These are phyloP conservation scores for Hydrocynus forskahlii DNA, from an alignment of 2,797 vertebrate genomes.

Conservation along the genomic window DNA sequence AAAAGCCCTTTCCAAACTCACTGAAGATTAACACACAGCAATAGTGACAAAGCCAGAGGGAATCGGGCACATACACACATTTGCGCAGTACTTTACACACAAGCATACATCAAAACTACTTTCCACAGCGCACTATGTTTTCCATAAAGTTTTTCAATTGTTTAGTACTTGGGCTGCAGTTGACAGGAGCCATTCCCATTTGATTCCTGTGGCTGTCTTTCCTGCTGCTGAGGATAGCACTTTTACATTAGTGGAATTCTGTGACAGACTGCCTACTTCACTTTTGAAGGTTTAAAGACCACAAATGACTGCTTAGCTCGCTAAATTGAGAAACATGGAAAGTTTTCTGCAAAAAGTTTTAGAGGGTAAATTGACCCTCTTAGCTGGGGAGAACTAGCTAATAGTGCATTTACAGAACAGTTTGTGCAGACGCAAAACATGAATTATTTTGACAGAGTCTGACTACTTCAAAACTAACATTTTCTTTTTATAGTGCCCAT, in stretches of 20 bases:
- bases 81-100: conserved; percentile 25
- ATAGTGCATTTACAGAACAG: conserved; percentile 3
- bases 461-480: background rate
- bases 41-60: background rate
- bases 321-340: conserved; percentile 14
- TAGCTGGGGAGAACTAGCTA: background rate
- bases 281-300: conserved; percentile 1
- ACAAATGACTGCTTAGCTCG: conserved; percentile 7
- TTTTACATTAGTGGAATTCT: conserved; percentile 60
- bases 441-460: background rate
- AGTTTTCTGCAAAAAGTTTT: background rate
- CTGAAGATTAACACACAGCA: conserved; percentile 47
- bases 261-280: conserved; percentile 53
- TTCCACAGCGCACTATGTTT: conserved; percentile 68
- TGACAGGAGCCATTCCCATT: conserved; percentile 69
- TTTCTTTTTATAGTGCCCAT: background rate
- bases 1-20: conserved; percentile 64
- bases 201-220: conserved; percentile 64
- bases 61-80: conserved; percentile 17
- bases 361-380: background rate
- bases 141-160: conserved; percentile 62
- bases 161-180: conserved; percentile 63
- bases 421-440: background rate
- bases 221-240: conserved; percentile 61
- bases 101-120: conserved; percentile 45